These are phyloP conservation scores for Catharus minimus DNA, from an alignment of 2,113 vertebrate genomes.

Conservation along the genomic window DNA sequence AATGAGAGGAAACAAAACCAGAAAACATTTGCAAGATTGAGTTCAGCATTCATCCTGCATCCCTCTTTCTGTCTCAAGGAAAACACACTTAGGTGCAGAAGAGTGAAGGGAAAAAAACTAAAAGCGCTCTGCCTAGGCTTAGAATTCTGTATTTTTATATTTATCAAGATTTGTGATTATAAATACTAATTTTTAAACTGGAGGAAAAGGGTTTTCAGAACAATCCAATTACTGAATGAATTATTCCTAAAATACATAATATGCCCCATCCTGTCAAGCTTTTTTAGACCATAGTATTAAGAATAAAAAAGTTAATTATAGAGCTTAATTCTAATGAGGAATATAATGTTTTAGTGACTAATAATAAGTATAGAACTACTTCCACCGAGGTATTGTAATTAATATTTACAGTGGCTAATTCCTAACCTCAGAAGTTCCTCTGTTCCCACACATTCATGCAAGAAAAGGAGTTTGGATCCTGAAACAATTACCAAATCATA, in stretches of 20 bases:
- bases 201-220: slow-evolving; percentile 38
- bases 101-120: not conserved
- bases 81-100: not conserved
- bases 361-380: slow-evolving; percentile 4
- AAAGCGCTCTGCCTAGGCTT: not conserved
- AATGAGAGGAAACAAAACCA: slow-evolving; percentile 39
- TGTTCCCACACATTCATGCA: not conserved
- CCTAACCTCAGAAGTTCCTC: not conserved
- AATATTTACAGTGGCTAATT: slow-evolving; percentile 21
- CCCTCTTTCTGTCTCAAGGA: not conserved
- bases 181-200: slow-evolving; percentile 21
- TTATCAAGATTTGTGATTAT: slow-evolving; percentile 11
- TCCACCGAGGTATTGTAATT: not conserved
- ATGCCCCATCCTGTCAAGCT: slow-evolving; percentile 19
- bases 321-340: slow-evolving; percentile 18
- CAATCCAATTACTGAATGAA: slow-evolving; percentile 38
- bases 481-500: not conserved
- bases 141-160: slow-evolving; percentile 13
- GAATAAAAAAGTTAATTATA: slow-evolving; percentile 38
- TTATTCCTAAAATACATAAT: slow-evolving; percentile 49
- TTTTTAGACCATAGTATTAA: slow-evolving; percentile 41
- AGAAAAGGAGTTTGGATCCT: not conserved
- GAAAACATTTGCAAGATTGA: slow-evolving; percentile 24
- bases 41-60: slow-evolving; percentile 18
- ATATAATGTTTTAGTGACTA: slow-evolving; percentile 37